Base-by-base conservation (phyloP, 2,888 invertebrate species). In the Drosophila rubida region DNA sequence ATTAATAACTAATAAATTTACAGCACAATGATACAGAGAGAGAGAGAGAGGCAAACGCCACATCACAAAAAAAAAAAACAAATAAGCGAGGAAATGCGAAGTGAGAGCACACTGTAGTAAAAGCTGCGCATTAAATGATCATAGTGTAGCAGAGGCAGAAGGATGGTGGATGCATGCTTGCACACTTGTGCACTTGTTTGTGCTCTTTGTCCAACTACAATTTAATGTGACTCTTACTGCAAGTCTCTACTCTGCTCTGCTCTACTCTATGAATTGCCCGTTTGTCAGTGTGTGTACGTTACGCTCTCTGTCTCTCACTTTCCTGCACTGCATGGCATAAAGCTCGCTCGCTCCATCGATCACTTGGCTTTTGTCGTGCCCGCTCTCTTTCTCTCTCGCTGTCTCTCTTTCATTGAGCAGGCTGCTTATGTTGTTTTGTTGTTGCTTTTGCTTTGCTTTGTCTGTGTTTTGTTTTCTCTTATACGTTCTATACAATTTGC, bases 1-100 rank as follows among this genome's bases (percentile, higher is more conserved):
- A 59, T 59, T 73, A 46, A 57, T 22, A 53, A 49, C 58, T 41
- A 45, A 46, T 11, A 27, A 57, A 51, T 39, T 49, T 22, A 35
- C 25, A 48, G 16, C 57, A 57, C 70, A 37, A 32, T 35, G 39
- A 51, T 30, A 4, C 11, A 11, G 37, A 14, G 8, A 35, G 35
- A 25, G 14, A 13, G 16, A 23, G 13, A 9, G 44, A 14, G n/a
- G n/a, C n/a, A n/a, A n/a, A n/a, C n/a, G n/a, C n/a, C n/a, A n/a
- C n/a, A n/a, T n/a, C n/a, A n/a, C n/a, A n/a, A n/a, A n/a, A n/a
- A n/a, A n/a, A n/a, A n/a, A 13, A 19, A 42, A 44, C 30, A 14
- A 4, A 14, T 8, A 0, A 9, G 27, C 27, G 1, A 27, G 27
- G 1, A 2, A 23, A 23, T 23, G 23, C n/a, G 19, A 19, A 19